These are phyloP conservation scores for Delichon dasypus DNA, from an alignment of 2,797 vertebrate species.

Conservation along the genomic window DNA sequence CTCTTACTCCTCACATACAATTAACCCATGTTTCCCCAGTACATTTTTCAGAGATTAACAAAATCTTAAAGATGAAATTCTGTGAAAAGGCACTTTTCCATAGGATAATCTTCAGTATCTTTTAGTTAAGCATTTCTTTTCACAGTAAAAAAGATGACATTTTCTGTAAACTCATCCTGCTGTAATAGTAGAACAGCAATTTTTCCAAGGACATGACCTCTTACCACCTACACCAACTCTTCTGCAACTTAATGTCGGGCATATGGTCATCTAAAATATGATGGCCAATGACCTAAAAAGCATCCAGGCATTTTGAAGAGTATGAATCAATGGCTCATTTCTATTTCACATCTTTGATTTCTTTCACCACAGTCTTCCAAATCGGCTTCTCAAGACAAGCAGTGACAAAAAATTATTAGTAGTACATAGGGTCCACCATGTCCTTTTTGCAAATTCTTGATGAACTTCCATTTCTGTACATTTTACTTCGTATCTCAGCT, in stretches of 20 bases:
- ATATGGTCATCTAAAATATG: background rate
- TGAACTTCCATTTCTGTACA: background rate
- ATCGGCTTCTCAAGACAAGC: background rate
- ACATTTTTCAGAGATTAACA: background rate
- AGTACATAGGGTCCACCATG: accelerated
- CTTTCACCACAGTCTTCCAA: background rate
- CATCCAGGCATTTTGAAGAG: background rate
- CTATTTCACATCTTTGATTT: background rate
- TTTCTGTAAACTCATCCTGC: background rate
- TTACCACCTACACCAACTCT: background rate
- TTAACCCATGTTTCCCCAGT: background rate
- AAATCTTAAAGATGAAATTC: background rate
- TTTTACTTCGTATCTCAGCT: background rate
- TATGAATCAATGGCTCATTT: background rate
- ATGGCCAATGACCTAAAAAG: background rate
- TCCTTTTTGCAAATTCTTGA: background rate
- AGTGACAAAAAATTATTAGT: background rate
- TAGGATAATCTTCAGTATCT: background rate
- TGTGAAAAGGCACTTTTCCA: background rate
- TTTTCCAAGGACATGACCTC: background rate
- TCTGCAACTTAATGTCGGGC: background rate
- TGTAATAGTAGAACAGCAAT: background rate
- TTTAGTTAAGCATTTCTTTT: background rate
- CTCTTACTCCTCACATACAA: background rate
- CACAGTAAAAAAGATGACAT: background rate